Conservation (phyloP, 2,113 vertebrate species). For the Panurus biarmicus region DNA sequence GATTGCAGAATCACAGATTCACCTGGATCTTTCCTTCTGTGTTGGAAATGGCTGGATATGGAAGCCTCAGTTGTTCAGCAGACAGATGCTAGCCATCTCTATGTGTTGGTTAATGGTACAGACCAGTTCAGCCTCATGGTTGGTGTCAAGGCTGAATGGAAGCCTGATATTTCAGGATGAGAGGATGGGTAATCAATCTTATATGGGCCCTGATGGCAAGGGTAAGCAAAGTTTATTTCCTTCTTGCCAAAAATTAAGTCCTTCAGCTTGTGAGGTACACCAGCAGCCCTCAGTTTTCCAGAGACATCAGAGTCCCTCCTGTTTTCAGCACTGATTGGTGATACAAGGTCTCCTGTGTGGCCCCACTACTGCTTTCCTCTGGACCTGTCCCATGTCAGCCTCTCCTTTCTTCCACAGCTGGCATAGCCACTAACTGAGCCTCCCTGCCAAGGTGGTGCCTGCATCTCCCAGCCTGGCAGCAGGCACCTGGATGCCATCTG, state of each 20-base stretch:
- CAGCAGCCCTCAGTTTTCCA: neutral
- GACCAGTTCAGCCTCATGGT: neutral
- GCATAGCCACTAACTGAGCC: neutral
- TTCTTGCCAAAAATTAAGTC: neutral
- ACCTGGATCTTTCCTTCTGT: neutral
- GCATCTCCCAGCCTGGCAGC: neutral
- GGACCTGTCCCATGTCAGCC: neutral
- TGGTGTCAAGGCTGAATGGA: neutral
- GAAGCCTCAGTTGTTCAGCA: neutral
- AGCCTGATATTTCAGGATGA: neutral
- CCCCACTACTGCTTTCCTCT: neutral
- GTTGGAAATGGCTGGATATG: neutral
- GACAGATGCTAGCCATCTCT: neutral
- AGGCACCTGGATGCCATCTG: neutral
- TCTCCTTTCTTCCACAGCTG: neutral
- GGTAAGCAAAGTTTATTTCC: neutral
- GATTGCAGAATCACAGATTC: neutral
- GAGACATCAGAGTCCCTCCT: neutral
- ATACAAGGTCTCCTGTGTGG: fast-evolving
- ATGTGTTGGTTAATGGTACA: neutral
- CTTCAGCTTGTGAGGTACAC: neutral
- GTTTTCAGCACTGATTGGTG: neutral
- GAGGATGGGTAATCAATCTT: neutral
- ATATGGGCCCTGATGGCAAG: neutral
- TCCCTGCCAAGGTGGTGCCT: neutral